Conservation (phyloP, 64 coral and sea anemone species). For the Actinia tenebrosa region DNA sequence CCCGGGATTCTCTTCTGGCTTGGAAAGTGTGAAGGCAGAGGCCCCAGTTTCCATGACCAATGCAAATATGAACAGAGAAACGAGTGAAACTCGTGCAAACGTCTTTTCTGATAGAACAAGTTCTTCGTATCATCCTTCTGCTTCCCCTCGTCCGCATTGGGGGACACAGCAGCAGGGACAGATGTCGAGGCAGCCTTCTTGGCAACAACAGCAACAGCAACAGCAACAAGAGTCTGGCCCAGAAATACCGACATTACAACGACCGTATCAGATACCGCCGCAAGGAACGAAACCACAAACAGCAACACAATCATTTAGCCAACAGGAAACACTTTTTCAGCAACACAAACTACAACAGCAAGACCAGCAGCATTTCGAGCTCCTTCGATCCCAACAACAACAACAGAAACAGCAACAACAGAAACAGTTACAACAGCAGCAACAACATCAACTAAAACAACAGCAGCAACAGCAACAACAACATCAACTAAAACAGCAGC, state of each 20-base stretch:
- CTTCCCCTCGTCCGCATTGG: background rate
- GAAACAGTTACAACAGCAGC: background rate
- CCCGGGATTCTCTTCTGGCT: background rate
- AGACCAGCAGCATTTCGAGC: background rate
- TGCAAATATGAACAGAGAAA: background rate
- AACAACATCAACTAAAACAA: background rate
- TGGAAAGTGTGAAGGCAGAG: background rate
- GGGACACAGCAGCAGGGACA: background rate
- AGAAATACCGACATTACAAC: background rate
- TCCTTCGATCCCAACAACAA: background rate
- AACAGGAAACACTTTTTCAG: background rate
- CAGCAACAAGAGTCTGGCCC: background rate
- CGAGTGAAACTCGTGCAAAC: background rate
- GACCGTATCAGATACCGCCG: background rate
- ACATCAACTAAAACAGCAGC: background rate
- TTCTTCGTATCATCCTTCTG: background rate
- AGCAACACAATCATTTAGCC: background rate
- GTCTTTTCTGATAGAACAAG: background rate
- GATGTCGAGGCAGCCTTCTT: background rate
- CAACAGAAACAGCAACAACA: slow-evolving; percentile 17
- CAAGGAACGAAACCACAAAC: background rate
- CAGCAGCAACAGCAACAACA: background rate
- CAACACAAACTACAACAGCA: slow-evolving; percentile 7
- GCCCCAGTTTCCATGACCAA: background rate
- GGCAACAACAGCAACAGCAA: background rate